Evolutionary conservation across 2,797 vertebrate genomes (phyloP).

Genomic region (Natrix natrix): DNA sequence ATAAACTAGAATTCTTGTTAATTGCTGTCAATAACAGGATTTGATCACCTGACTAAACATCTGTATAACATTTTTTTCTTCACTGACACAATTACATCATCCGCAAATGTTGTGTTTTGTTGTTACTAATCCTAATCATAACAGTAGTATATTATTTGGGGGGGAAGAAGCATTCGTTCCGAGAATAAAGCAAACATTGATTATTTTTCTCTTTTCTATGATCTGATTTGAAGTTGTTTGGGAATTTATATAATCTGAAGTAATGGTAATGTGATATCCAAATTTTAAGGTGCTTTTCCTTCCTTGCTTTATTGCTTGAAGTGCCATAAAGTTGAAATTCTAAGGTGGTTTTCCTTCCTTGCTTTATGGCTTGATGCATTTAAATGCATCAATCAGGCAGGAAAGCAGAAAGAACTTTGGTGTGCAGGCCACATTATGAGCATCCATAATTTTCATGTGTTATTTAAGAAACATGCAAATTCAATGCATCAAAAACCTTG

Average conservation of each 20-base stretch:
- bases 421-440: slow-evolving; percentile 22
- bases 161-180: slow-evolving; percentile 18
- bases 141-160: slow-evolving; percentile 18
- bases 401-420: slow-evolving; percentile 22
- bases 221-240: slow-evolving; percentile 25
- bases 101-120: not conserved
- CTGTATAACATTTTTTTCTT: not conserved
- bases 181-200: slow-evolving; percentile 15
- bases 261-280: slow-evolving; percentile 1
- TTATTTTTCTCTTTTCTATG: slow-evolving; percentile 32
- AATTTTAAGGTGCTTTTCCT: slow-evolving; percentile 17
- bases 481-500: slow-evolving; percentile 12
- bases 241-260: slow-evolving; percentile 11
- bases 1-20: not conserved
- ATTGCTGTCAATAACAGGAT: not conserved
- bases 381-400: slow-evolving; percentile 27
- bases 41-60: not conserved
- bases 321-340: not conserved
- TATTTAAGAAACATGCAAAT: slow-evolving; percentile 1
- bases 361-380: not conserved
- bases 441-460: slow-evolving; percentile 33
- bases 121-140: not conserved
- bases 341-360: too few relatives aligned
- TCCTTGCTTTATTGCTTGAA: slow-evolving; percentile 13
- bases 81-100: not conserved